Evolutionary conservation across 2,888 invertebrate genomes (phyloP).

Genomic region (Smittia aterrima): DNA sequence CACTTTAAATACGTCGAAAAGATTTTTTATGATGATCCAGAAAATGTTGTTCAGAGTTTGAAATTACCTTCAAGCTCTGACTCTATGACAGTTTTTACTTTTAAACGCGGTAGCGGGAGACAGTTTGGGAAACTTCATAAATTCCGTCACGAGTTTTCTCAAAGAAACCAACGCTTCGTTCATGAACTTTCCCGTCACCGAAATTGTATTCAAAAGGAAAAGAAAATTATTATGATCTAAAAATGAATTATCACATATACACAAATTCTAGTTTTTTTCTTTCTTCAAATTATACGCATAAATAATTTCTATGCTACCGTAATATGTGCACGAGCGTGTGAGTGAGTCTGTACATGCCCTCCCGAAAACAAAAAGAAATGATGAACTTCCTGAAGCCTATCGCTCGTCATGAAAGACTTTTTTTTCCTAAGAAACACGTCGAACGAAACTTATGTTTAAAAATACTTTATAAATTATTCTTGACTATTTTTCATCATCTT

Average conservation of each 20-base stretch:
- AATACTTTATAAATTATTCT: constrained; percentile 31
- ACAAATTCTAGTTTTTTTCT: constrained; percentile 15
- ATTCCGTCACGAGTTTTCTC: too few relatives aligned
- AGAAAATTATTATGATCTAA: constrained; percentile 2
- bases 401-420: not conserved
- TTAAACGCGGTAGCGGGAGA: too few relatives aligned
- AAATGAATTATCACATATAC: constrained; percentile 36
- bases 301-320: constrained; percentile 17
- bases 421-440: not conserved
- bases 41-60: too few relatives aligned
- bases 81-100: not conserved
- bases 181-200: not conserved
- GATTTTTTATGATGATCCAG: not conserved
- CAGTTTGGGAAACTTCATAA: too few relatives aligned
- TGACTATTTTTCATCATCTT: constrained; percentile 34
- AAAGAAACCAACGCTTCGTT: too few relatives aligned
- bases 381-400: constrained; percentile 35
- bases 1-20: not conserved
- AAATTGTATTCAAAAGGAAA: not conserved
- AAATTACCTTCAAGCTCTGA: too few relatives aligned
- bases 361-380: constrained; percentile 20
- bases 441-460: not conserved
- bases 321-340: not conserved
- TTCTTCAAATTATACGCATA: constrained; percentile 13
- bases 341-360: constrained; percentile 27